A percentile compares a stretch with the other conserved stretches of the same genome.
These are phyloP conservation scores for Hormaphis cornu DNA, from an alignment of 1,140 invertebrate species.

Conservation along the genomic window DNA sequence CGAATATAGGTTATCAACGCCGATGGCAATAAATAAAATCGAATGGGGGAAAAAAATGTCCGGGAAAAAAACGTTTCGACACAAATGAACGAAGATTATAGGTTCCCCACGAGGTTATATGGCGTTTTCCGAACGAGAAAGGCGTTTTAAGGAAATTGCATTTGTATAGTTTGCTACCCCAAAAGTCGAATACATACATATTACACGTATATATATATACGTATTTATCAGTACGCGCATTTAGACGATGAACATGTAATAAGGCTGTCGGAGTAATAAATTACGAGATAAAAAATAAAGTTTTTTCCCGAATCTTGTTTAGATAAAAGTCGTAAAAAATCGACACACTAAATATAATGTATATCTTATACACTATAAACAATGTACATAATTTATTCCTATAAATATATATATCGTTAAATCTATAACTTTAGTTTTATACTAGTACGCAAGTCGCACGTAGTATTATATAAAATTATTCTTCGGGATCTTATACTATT, in stretches of 20 bases:
- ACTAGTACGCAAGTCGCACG: too few relatives aligned
- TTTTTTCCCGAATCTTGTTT: background rate
- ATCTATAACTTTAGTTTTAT: too few relatives aligned
- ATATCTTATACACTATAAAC: too few relatives aligned
- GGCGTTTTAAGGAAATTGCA: slow-evolving; percentile 20
- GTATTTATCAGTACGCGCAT: too few relatives aligned
- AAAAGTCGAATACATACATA: background rate
- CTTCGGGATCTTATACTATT: too few relatives aligned
- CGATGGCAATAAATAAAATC: background rate
- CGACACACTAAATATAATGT: background rate
- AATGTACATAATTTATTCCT: too few relatives aligned
- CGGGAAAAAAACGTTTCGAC: background rate
- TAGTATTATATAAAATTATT: too few relatives aligned
- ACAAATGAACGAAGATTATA: slow-evolving; percentile 15
- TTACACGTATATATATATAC: background rate
- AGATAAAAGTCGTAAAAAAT: slow-evolving; percentile 13
- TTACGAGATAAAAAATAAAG: background rate
- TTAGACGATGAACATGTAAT: background rate
- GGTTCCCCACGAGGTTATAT: slow-evolving; percentile 3
- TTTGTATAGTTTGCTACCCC: background rate
- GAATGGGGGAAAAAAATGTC: background rate
- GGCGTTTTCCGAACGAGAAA: background rate
- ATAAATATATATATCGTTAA: too few relatives aligned
- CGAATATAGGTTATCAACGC: slow-evolving; percentile 15
- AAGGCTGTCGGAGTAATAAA: slow-evolving; percentile 1